phyloP scores from a whole-genome alignment of 2,113 vertebrate genomes.

The Lampris megalopsis region DNA sequence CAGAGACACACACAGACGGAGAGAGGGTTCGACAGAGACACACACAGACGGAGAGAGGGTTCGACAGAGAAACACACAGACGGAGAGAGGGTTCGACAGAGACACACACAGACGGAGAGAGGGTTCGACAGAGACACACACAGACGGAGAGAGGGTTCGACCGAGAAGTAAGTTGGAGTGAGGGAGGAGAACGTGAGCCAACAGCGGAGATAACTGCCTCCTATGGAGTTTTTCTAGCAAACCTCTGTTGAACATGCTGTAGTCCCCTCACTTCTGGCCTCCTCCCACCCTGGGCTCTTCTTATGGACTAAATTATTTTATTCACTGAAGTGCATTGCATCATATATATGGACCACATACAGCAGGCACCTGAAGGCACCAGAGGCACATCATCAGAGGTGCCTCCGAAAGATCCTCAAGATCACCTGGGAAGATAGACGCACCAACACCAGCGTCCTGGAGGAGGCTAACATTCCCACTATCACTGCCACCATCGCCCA shows the following conservation, averaged over 20 bases:
- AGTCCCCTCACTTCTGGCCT: slow-evolving; percentile 42
- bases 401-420: too few relatives aligned
- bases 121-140: too few relatives aligned
- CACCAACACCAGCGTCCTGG: too few relatives aligned
- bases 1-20: too few relatives aligned
- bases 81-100: slow-evolving; percentile 3
- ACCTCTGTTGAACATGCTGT: slow-evolving; percentile 44
- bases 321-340: too few relatives aligned
- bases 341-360: too few relatives aligned
- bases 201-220: slow-evolving; percentile 16
- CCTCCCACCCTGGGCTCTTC: not conserved
- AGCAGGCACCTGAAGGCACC: too few relatives aligned
- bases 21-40: not conserved
- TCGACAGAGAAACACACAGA: slow-evolving; percentile 2
- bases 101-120: too few relatives aligned
- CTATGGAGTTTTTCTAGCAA: slow-evolving; percentile 22
- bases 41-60: slow-evolving; percentile 22
- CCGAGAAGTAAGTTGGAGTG: slow-evolving; percentile 4
- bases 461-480: too few relatives aligned
- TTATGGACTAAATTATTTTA: not conserved
- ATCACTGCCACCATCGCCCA: too few relatives aligned
- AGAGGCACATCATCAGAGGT: too few relatives aligned
- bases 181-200: slow-evolving; percentile 21
- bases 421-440: too few relatives aligned
- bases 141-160: not conserved